These are phyloP conservation scores for Mylabris phalerata DNA, from an alignment of 1,140 invertebrate species.

Conservation along the genomic window DNA sequence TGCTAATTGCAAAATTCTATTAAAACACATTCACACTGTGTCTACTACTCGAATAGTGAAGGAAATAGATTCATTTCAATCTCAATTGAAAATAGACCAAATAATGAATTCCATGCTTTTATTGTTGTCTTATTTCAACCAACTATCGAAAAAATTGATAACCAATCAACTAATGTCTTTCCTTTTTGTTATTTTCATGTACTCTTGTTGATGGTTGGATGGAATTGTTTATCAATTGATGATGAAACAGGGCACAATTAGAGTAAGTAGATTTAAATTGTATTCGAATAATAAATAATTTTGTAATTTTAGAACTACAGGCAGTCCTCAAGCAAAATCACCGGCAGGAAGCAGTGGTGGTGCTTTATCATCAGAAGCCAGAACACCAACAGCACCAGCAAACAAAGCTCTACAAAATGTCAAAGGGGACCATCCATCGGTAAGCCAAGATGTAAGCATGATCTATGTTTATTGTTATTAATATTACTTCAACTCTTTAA, in stretches of 20 bases:
- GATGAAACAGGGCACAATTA: slow-evolving; percentile 50
- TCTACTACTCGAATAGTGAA: no score
- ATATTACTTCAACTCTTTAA: no score
- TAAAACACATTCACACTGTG: no score
- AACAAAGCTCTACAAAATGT: slow-evolving; percentile 70
- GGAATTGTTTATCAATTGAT: no score
- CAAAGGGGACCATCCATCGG: slow-evolving; percentile 69
- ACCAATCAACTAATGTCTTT: background rate
- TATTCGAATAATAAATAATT: slow-evolving; percentile 12
- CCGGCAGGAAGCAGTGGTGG: slow-evolving; percentile 58
- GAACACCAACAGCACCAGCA: slow-evolving; percentile 62
- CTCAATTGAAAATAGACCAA: no score
- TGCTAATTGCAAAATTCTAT: no score
- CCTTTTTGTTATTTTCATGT: slow-evolving; percentile 23
- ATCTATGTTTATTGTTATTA: slow-evolving; percentile 27
- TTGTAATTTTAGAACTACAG: slow-evolving; percentile 52
- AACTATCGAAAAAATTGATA: no score
- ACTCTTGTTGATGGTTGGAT: slow-evolving; percentile 19
- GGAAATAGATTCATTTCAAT: no score
- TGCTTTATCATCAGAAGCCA: slow-evolving; percentile 49
- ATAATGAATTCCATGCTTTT: no score
- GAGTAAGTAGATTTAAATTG: slow-evolving; percentile 49
- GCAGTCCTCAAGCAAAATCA: slow-evolving; percentile 62
- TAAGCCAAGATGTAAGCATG: slow-evolving; percentile 47
- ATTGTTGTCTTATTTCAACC: no score